A percentile compares a stretch with the other conserved stretches of the same genome.
Conservation (phyloP, 2,888 invertebrate genomes). For the Cactoblastis cactorum region DNA sequence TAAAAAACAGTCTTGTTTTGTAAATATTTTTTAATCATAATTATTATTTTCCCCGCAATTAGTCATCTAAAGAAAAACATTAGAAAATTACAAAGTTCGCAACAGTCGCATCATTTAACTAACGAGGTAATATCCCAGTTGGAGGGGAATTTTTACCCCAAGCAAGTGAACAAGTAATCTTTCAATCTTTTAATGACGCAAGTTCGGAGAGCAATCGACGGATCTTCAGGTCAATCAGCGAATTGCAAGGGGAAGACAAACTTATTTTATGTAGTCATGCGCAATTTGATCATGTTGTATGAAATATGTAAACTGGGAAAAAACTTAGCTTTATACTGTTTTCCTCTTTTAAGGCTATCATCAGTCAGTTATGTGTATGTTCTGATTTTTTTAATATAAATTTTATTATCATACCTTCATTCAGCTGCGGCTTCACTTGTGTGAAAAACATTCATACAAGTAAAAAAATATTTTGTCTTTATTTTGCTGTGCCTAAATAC, state of each 20-base stretch:
- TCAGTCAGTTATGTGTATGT: too few species aligned
- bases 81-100: constrained; percentile 41
- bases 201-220: constrained; percentile 44
- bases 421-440: too few species aligned
- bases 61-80: constrained; percentile 21
- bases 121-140: constrained; percentile 64
- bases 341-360: too few species aligned
- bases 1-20: not conserved
- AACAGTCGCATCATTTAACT: constrained; percentile 69
- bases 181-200: constrained; percentile 75
- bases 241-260: constrained; percentile 24
- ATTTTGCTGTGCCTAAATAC: too few species aligned
- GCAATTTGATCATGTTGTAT: constrained; percentile 2
- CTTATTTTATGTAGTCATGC: constrained; percentile 10
- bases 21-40: not conserved
- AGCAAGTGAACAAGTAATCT: constrained; percentile 64
- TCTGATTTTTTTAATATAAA: too few species aligned
- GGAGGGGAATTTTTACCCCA: constrained; percentile 61
- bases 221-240: constrained; percentile 32
- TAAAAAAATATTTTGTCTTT: too few species aligned
- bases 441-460: too few species aligned
- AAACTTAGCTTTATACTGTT: too few species aligned
- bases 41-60: not conserved
- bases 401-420: too few species aligned
- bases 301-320: too few species aligned